phyloP scores from a whole-genome alignment of 37 sponge, comb jelly and placozoan species.

The Ianthella basta region DNA sequence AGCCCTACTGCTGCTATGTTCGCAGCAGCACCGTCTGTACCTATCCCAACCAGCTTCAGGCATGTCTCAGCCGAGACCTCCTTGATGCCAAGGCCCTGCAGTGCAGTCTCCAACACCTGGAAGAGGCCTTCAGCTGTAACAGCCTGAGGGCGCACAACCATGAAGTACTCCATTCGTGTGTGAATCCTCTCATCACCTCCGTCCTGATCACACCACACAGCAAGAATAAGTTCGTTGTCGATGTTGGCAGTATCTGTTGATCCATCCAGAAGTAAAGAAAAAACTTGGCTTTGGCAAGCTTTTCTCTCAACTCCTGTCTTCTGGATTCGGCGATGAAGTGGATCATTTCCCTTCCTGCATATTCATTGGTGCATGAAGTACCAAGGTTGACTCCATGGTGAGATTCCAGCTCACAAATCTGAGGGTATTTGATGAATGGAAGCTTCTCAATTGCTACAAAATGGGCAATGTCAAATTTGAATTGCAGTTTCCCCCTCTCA shows the following conservation, averaged over 20 bases:
- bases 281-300: slow-evolving; percentile 38
- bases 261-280: slow-evolving; percentile 66
- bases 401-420: slow-evolving; percentile 51
- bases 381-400: slow-evolving; percentile 64
- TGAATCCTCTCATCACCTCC: slow-evolving; percentile 49
- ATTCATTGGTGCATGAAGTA: slow-evolving; percentile 53
- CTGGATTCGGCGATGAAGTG: slow-evolving; percentile 63
- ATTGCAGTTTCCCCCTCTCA: slow-evolving; percentile 43
- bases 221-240: slow-evolving; percentile 59
- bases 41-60: slow-evolving; percentile 53
- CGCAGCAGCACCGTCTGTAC: slow-evolving; percentile 41
- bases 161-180: slow-evolving; percentile 54
- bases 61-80: slow-evolving; percentile 37
- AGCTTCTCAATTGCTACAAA: slow-evolving; percentile 59
- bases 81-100: slow-evolving; percentile 39
- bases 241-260: slow-evolving; percentile 61
- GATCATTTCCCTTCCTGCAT: slow-evolving; percentile 53
- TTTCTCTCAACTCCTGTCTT: slow-evolving; percentile 40
- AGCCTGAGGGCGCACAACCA: slow-evolving; percentile 44
- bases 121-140: slow-evolving; percentile 57
- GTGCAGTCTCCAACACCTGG: slow-evolving; percentile 28
- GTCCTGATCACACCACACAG: slow-evolving; percentile 56
- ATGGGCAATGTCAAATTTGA: slow-evolving; percentile 63
- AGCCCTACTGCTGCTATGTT: slow-evolving; percentile 51
- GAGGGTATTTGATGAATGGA: slow-evolving; percentile 40